Conservation (phyloP, 2,888 invertebrate genomes). For the Andrena dorsata region DNA sequence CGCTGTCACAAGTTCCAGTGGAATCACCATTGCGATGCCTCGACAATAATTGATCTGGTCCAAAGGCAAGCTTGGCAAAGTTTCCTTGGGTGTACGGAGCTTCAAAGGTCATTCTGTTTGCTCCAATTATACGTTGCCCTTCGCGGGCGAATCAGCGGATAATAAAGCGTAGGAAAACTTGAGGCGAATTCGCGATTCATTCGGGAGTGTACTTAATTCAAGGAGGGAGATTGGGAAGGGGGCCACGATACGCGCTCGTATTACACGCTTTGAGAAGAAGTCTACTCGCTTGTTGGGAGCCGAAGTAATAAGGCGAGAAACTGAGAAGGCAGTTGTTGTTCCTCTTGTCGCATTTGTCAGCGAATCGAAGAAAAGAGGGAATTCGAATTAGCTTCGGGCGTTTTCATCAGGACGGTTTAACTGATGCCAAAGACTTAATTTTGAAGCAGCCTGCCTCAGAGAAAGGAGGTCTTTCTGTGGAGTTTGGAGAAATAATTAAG, state of each 20-base stretch:
- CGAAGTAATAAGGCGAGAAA: constrained; percentile 18
- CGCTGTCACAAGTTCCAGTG: constrained; percentile 2
- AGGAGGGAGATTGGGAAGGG: not conserved
- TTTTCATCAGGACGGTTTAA: constrained; percentile 1
- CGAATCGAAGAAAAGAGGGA: not conserved
- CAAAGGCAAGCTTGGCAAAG: constrained; percentile 1
- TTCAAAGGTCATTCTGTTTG: constrained; percentile 37
- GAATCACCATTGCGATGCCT: not conserved
- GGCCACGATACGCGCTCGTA: constrained; percentile 27
- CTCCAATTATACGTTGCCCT: constrained; percentile 46
- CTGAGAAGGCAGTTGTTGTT: constrained; percentile 17
- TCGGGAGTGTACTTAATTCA: constrained; percentile 37
- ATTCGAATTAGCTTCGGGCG: constrained; percentile 18
- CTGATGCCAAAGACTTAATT: not conserved
- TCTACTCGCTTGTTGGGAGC: not conserved
- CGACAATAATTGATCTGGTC: constrained; percentile 21
- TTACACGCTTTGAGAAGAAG: constrained; percentile 35
- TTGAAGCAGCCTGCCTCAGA: not conserved
- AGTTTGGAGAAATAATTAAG: too few relatives aligned
- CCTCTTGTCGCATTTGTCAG: constrained; percentile 35
- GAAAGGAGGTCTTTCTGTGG: not conserved
- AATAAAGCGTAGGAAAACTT: constrained; percentile 43
- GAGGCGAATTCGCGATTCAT: constrained; percentile 45
- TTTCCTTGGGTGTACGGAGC: constrained; percentile 1
- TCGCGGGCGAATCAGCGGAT: constrained; percentile 38